Conservation (phyloP, 2,888 invertebrate species). For the Acleris sparsana region DNA sequence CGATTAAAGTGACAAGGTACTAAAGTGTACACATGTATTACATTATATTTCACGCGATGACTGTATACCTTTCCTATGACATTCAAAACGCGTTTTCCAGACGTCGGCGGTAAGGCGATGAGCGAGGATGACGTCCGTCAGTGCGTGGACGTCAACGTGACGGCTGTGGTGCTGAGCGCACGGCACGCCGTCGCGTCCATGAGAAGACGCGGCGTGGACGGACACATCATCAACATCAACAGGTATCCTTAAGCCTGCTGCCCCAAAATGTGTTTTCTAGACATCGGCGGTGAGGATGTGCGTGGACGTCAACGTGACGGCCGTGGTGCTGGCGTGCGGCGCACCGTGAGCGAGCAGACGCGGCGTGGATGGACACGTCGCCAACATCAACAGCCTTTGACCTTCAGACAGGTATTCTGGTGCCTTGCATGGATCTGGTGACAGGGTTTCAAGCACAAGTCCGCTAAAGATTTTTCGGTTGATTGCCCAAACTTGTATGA, state of each 20-base stretch:
- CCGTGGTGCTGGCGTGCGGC: conserved; percentile 65
- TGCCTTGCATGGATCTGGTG: no score
- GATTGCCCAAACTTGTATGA: no score
- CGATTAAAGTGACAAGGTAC: no score
- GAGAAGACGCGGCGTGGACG: conserved; percentile 60
- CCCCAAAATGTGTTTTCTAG: conserved; percentile 38
- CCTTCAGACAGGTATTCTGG: no score
- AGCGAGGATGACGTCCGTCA: conserved; percentile 46
- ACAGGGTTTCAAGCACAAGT: no score
- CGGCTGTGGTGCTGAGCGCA: conserved; percentile 70
- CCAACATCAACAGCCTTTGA: no score
- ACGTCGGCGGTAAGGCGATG: conserved; percentile 46
- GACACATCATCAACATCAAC: conserved; percentile 76
- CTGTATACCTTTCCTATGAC: no score
- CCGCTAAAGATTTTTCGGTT: no score
- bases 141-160: conserved; percentile 69
- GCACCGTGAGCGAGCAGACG: conserved; percentile 63
- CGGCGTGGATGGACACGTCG: conserved; percentile 66
- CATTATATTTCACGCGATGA: no score
- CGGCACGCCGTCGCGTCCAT: conserved; percentile 72
- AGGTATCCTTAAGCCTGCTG: conserved; percentile 47
- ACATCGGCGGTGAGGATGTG: conserved; percentile 44
- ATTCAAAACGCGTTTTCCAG: conserved; percentile 38
- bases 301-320: conserved; percentile 74
- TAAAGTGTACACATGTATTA: no score